Percentiles rank a stretch among this genome's conserved stretches.
Conservation (phyloP, 2,113 vertebrate species). For the Clupea harengus region DNA sequence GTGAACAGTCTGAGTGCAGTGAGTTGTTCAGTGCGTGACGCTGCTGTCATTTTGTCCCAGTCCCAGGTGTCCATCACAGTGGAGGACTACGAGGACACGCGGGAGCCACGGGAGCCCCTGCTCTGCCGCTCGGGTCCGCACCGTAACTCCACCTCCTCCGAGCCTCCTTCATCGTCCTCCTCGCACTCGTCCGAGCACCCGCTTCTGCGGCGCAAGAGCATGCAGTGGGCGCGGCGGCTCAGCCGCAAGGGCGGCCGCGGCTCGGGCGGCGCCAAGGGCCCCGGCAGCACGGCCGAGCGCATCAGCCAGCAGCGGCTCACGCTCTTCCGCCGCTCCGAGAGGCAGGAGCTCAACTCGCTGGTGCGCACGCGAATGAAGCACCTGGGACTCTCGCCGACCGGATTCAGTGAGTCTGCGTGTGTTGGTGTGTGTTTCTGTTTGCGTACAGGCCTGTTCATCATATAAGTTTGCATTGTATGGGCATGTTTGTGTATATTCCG, state of each 20-base stretch:
- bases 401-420: conserved; percentile 67
- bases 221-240: conserved; percentile 79
- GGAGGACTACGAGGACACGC: conserved; percentile 79
- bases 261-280: conserved; percentile 65
- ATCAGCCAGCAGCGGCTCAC: conserved; percentile 79
- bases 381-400: conserved; percentile 74
- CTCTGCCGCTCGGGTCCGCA: conserved; percentile 66
- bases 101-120: conserved; percentile 74
- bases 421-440: conserved; percentile 4
- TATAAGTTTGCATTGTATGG: neutral
- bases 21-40: neutral
- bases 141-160: conserved; percentile 76
- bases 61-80: conserved; percentile 81
- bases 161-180: conserved; percentile 71
- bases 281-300: conserved; percentile 71
- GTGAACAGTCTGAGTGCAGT: neutral
- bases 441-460: too few relatives aligned
- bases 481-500: neutral
- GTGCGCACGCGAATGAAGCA: conserved; percentile 79
- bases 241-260: conserved; percentile 75
- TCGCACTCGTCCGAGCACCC: conserved; percentile 75
- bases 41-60: conserved; percentile 50
- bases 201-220: conserved; percentile 77
- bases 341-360: conserved; percentile 77
- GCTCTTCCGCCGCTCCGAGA: conserved; percentile 76